phyloP scores from a whole-genome alignment of 2,888 invertebrate genomes.

The Acanthosepion pharaonis region DNA sequence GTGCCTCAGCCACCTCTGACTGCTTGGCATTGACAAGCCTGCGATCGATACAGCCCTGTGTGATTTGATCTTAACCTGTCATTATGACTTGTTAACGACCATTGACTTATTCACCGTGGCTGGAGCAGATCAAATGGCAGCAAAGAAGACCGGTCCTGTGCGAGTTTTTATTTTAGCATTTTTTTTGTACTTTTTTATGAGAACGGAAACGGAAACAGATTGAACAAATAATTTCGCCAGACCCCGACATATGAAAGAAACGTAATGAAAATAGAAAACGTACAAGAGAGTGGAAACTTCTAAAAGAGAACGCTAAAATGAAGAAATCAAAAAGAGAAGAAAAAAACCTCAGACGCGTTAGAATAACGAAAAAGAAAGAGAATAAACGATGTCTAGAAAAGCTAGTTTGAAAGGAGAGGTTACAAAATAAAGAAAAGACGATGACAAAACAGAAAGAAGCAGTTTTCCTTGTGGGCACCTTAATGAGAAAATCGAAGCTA shows the following conservation, averaged over 20 bases:
- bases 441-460: not conserved
- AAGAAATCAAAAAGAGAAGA: not conserved
- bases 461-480: not conserved
- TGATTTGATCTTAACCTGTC: constrained; percentile 9
- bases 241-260: not conserved
- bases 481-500: not conserved
- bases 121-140: constrained; percentile 2
- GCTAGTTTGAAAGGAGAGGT: not conserved
- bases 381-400: not conserved
- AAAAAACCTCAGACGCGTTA: not conserved
- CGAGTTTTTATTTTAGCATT: not conserved
- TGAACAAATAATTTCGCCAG: not conserved
- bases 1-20: not conserved
- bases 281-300: not conserved
- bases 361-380: not conserved
- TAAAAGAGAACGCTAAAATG: not conserved
- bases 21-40: not conserved
- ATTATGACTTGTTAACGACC: constrained; percentile 7
- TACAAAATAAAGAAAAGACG: not conserved
- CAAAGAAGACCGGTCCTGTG: not conserved
- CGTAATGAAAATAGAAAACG: not conserved
- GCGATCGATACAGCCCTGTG: not conserved
- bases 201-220: not conserved
- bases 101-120: not conserved
- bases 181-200: not conserved